A percentile compares a stretch with the other conserved stretches of the same genome.
Conservation (phyloP, 2,113 vertebrate species). For the Dinomys branickii region DNA sequence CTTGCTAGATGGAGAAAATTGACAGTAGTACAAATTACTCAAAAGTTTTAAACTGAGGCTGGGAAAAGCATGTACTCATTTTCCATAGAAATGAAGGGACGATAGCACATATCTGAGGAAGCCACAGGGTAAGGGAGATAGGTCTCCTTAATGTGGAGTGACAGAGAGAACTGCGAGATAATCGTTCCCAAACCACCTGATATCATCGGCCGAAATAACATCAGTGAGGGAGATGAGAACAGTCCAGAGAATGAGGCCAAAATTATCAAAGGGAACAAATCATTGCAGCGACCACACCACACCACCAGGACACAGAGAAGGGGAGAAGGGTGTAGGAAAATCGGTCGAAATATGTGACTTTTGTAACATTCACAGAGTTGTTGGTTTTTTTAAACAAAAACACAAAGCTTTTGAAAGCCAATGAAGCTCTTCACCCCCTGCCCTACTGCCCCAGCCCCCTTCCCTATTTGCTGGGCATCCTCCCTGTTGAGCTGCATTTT, state of each 20-base stretch:
- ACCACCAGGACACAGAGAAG: constrained; percentile 50
- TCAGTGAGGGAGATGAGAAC: constrained; percentile 59
- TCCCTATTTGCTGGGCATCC: constrained; percentile 49
- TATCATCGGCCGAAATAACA: constrained; percentile 72
- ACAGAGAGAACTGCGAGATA: constrained; percentile 2
- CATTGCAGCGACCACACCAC: not conserved
- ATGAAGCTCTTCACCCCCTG: constrained; percentile 12
- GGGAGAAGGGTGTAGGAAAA: not conserved
- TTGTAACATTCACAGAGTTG: constrained; percentile 44
- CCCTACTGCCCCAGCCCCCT: not conserved
- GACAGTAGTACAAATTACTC: constrained; percentile 31
- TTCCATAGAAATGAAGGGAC: not conserved
- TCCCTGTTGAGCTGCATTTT: constrained; percentile 52
- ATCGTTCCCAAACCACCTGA: constrained; percentile 64
- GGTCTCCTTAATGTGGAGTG: constrained; percentile 39
- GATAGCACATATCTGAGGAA: not conserved
- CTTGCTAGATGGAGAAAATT: constrained; percentile 69
- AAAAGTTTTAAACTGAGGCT: constrained; percentile 66
- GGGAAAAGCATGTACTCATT: not conserved
- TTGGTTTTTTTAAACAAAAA: constrained; percentile 30
- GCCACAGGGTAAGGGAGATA: not conserved
- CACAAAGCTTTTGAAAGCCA: constrained; percentile 71
- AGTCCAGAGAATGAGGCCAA: constrained; percentile 67
- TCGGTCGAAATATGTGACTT: constrained; percentile 61
- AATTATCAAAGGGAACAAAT: constrained; percentile 67